A percentile compares a stretch with the other conserved stretches of the same genome.
Evolutionary conservation across 2,888 invertebrate species (phyloP).

Genomic region (Callosobruchus maculatus): DNA sequence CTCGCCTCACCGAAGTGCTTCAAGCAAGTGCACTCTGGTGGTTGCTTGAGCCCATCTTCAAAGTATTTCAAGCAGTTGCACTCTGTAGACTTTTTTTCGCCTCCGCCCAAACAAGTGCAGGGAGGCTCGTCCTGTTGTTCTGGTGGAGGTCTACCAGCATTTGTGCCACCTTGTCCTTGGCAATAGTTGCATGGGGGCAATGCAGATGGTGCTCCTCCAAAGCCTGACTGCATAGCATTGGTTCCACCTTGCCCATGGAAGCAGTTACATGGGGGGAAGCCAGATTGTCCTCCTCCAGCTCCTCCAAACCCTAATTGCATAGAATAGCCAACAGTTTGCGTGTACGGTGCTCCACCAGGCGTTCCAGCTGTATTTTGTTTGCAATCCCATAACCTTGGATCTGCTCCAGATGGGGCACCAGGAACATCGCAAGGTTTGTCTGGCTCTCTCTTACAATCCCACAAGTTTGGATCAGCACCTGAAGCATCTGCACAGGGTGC

Average conservation of each 20-base stretch:
- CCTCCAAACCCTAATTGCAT: background rate
- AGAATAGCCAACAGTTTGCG: too few species aligned
- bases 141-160: background rate
- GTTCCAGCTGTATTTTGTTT: background rate
- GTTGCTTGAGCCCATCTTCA: background rate
- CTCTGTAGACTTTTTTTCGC: background rate
- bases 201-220: background rate
- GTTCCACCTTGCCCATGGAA: background rate
- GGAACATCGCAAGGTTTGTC: background rate
- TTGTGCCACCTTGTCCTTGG: background rate
- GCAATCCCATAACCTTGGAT: constrained; percentile 3
- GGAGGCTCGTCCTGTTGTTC: background rate
- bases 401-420: background rate
- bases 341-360: too few species aligned
- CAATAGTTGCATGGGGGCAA: background rate
- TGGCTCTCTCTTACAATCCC: background rate
- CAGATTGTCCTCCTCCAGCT: background rate
- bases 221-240: too few species aligned
- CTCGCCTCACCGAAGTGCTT: constrained; percentile 1
- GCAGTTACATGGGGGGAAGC: background rate
- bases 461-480: background rate
- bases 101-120: background rate
- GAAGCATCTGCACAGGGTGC: background rate
- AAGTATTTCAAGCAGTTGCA: background rate
- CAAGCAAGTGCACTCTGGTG: background rate